Evolutionary conservation across 2,888 invertebrate genomes (phyloP).

Genomic region (Cinara cedri): DNA sequence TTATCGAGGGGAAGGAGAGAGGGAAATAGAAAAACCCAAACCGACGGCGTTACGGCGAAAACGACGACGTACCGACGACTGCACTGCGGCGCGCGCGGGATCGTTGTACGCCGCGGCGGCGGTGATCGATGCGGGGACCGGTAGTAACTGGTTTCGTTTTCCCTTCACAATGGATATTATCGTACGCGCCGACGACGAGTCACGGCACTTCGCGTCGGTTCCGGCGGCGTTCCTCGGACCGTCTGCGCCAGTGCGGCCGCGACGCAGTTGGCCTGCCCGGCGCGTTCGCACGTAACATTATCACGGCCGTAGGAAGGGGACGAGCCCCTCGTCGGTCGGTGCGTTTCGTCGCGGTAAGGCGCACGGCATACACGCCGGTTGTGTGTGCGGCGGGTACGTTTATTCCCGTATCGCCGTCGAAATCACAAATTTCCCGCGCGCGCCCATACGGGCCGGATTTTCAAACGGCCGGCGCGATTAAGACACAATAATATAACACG

Average conservation of each 20-base stretch:
- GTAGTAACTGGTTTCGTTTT: constrained; percentile 52
- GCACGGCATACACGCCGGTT: no score
- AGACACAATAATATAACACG: no score
- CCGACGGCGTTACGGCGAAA: background rate
- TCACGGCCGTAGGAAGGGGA: constrained; percentile 29
- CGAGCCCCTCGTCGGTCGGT: constrained; percentile 19
- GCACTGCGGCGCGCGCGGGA: background rate
- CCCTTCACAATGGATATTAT: background rate
- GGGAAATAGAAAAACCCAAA: background rate
- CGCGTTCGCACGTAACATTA: background rate
- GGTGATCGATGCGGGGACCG: constrained; percentile 39
- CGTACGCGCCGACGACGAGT: no score
- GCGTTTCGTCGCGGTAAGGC: no score
- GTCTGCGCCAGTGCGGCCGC: background rate
- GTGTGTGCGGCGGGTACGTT: no score
- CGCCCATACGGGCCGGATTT: no score
- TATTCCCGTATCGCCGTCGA: no score
- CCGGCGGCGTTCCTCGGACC: constrained; percentile 17
- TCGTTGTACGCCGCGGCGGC: no score
- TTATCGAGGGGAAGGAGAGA: no score
- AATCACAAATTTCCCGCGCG: no score
- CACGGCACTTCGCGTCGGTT: background rate
- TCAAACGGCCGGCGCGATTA: no score
- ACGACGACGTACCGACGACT: background rate
- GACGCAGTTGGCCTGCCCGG: background rate